Base-by-base conservation (phyloP, 2,797 vertebrate genomes). In the Austrolebias charrua region DNA sequence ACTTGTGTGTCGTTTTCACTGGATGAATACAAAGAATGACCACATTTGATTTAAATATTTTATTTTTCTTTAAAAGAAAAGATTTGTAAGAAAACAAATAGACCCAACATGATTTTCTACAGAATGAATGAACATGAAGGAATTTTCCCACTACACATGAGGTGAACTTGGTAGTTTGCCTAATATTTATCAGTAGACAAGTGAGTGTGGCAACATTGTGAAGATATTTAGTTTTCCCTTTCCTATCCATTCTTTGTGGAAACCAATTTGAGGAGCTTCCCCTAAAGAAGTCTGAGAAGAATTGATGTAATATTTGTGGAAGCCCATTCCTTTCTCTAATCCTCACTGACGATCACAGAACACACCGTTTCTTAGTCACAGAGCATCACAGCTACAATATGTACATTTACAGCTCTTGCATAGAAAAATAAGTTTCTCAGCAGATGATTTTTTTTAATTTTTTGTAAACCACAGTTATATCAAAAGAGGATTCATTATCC, bases 381-480 rank as follows among this genome's bases (percentile, higher is more conserved):
- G 76, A 84, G 78, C 83, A 77, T 80, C 80, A 85, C 80, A 84
- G 81, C 88, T 89, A 88, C 84, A 86, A 78, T 90, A 90, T 86
- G 86, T 89, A 90, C 89, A 90, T 82, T 83, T 91, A 91, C 88
- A 92, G 88, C 90, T 90, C 84, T 93, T 93, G 92, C 90, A 92
- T 93, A 93, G 92, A 92, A 92, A 92, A 93, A 92, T 90, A 90
- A 82, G 83, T 90, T 89, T 92, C 86, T 91, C 89, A 88, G 90
- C 90, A 91, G 89, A 91, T 88, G 86, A 89, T 88, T 90, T 83
- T 74, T 71, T 72, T 78, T 50, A 33, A 69, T 35, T n/a, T n/a
- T 4, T 16, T 89, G 89, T 91, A 92, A 90, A 91, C 90, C 86
- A 90, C 83, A 81, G 86, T 90, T 85, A 80, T 93, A 91, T 91